Percentiles rank a stretch among this genome's conserved stretches.
Evolutionary conservation across 1,140 invertebrate species (phyloP).

Genomic region (Prorops nasuta): DNA sequence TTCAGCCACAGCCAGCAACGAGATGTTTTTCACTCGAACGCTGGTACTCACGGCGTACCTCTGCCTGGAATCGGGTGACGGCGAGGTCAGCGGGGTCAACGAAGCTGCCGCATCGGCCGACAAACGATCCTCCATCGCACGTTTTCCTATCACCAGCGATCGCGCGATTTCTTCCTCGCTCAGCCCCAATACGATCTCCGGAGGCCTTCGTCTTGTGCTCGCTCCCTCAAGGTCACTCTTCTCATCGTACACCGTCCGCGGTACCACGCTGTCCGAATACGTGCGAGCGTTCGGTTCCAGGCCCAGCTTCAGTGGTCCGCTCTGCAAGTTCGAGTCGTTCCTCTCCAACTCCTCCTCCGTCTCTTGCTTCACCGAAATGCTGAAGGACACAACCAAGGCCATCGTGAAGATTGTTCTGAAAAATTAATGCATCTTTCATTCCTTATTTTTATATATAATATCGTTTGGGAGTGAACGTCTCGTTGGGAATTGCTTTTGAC

Average conservation of each 20-base stretch:
- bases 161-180: slow-evolving; percentile 38
- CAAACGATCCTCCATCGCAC: slow-evolving; percentile 58
- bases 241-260: no score
- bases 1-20: slow-evolving; percentile 64
- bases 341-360: no score
- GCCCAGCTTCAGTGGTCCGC: slow-evolving; percentile 2
- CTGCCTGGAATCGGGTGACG: slow-evolving; percentile 67
- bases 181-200: no score
- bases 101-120: slow-evolving; percentile 56
- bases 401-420: slow-evolving; percentile 52
- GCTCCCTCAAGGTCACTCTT: no score
- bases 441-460: no score
- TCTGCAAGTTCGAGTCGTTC: background rate
- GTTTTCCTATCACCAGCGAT: slow-evolving; percentile 58
- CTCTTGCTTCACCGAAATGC: slow-evolving; percentile 54
- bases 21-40: slow-evolving; percentile 59
- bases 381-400: slow-evolving; percentile 56
- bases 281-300: slow-evolving; percentile 1
- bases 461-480: no score
- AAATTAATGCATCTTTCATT: no score
- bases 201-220: no score
- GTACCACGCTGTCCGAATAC: no score
- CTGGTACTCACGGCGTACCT: slow-evolving; percentile 67
- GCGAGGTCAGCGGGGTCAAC: slow-evolving; percentile 49
- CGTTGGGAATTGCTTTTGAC: no score